These are phyloP conservation scores for Drosophila cognata DNA, from an alignment of 2,888 invertebrate species.

Conservation along the genomic window DNA sequence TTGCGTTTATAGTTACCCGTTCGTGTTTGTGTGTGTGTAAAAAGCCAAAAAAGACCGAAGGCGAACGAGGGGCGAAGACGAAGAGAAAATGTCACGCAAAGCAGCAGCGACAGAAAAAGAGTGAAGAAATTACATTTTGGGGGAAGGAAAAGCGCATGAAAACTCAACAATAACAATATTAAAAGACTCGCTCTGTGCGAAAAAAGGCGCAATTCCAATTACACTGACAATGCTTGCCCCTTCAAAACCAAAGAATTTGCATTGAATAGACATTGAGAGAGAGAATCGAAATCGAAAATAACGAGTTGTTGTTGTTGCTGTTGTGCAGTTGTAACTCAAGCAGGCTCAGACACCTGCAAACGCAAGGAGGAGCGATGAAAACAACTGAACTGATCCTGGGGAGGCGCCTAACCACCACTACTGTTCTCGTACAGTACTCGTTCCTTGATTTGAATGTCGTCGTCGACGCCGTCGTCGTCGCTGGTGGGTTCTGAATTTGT, in stretches of 20 bases:
- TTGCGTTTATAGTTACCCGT: constrained; percentile 26
- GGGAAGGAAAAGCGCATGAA: constrained; percentile 61
- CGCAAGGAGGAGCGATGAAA: constrained; percentile 68
- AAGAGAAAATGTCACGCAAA: constrained; percentile 81
- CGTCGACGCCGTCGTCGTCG: constrained; percentile 67
- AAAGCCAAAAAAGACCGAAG: constrained; percentile 53
- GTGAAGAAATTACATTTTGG: constrained; percentile 75
- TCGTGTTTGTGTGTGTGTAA: constrained; percentile 54
- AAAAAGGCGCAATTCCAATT: constrained; percentile 56
- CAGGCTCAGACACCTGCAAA: constrained; percentile 75
- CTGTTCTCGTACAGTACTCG: constrained; percentile 49
- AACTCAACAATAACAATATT: constrained; percentile 68
- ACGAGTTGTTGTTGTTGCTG: constrained; percentile 52
- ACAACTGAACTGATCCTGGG: constrained; percentile 63
- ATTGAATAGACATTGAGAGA: constrained; percentile 20
- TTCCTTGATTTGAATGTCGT: constrained; percentile 80
- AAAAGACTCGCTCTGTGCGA: constrained; percentile 32
- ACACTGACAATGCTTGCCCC: constrained; percentile 43
- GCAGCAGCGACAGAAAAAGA: constrained; percentile 75
- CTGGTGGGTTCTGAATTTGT: constrained; percentile 73
- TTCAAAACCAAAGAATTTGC: constrained; percentile 27
- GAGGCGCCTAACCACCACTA: constrained; percentile 52
- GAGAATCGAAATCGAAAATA: constrained; percentile 51
- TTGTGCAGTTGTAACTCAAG: constrained; percentile 64
- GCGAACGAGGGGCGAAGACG: constrained; percentile 68